These are phyloP conservation scores for Semicossyphus pulcher DNA, from an alignment of 2,113 vertebrate genomes.

Conservation along the genomic window DNA sequence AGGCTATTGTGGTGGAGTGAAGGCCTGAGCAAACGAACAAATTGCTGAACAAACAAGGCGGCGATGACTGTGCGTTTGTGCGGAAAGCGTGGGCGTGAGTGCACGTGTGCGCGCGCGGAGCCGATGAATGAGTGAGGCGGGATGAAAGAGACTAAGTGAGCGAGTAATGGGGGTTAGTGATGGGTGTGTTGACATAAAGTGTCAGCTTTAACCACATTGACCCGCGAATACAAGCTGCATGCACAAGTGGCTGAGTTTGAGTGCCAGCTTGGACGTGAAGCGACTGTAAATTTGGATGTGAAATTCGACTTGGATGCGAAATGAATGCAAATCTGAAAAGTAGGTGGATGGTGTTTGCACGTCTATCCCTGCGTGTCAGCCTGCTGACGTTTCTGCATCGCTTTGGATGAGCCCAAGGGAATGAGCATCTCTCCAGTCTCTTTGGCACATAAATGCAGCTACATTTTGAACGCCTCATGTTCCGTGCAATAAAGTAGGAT, in stretches of 20 bases:
- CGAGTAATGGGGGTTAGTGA: constrained; percentile 84
- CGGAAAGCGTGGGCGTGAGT: constrained; percentile 12
- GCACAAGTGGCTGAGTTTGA: constrained; percentile 79
- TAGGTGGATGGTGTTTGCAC: constrained; percentile 64
- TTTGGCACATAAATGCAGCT: constrained; percentile 46
- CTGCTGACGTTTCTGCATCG: constrained; percentile 52
- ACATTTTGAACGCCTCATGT: constrained; percentile 49
- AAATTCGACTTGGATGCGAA: constrained; percentile 75
- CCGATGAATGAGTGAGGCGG: constrained; percentile 61
- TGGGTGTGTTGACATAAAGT: constrained; percentile 83
- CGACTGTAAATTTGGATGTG: constrained; percentile 77
- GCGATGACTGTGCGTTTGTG: constrained; percentile 39
- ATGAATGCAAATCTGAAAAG: constrained; percentile 74
- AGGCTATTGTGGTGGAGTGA: constrained; percentile 56
- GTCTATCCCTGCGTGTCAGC: constrained; percentile 70
- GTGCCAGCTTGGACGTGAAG: constrained; percentile 77
- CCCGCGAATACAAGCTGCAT: constrained; percentile 72
- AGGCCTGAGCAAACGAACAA: constrained; percentile 57
- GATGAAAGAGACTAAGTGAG: constrained; percentile 76
- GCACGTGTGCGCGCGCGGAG: neutral
- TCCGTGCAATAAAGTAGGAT: constrained; percentile 53
- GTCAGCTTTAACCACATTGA: constrained; percentile 84
- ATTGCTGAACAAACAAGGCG: constrained; percentile 62
- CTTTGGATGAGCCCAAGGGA: constrained; percentile 50
- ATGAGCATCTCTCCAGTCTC: constrained; percentile 44